Percentiles rank a stretch among this genome's conserved stretches.
These are phyloP conservation scores for Poeciliopsis turneri DNA, from an alignment of 2,797 vertebrate species.

Conservation along the genomic window DNA sequence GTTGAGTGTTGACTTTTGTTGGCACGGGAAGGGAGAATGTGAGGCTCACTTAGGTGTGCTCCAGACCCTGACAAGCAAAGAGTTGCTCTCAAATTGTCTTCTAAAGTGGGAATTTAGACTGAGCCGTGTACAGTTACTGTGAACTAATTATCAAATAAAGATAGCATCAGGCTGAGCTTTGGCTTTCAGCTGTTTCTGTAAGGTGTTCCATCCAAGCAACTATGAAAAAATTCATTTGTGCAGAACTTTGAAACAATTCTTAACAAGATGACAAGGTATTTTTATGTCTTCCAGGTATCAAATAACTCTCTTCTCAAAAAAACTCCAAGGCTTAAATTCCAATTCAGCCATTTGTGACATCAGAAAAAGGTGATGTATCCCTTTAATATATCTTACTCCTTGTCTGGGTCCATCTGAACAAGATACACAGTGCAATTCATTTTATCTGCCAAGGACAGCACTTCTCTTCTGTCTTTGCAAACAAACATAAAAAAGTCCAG, in stretches of 20 bases:
- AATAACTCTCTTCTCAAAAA: background rate
- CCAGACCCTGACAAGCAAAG: background rate
- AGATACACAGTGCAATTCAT: background rate
- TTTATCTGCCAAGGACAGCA: background rate
- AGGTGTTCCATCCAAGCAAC: background rate
- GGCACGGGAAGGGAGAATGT: background rate
- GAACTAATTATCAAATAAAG: background rate
- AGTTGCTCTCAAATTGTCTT: background rate
- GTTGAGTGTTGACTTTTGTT: conserved; percentile 1
- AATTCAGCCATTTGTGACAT: background rate
- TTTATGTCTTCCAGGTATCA: background rate
- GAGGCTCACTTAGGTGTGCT: background rate
- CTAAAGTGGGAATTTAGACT: background rate
- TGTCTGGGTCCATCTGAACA: background rate
- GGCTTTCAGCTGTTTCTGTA: background rate
- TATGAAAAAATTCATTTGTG: background rate
- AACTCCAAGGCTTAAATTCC: background rate
- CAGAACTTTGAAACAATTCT: too few relatives aligned
- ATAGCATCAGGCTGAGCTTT: background rate
- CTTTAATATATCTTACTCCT: background rate
- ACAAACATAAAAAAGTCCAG: background rate
- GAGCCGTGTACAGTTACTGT: background rate
- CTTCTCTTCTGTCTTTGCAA: background rate
- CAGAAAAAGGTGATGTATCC: background rate
- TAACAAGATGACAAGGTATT: background rate